Evolutionary conservation across 1,140 invertebrate species (phyloP).

Genomic region (Cydia splendana): DNA sequence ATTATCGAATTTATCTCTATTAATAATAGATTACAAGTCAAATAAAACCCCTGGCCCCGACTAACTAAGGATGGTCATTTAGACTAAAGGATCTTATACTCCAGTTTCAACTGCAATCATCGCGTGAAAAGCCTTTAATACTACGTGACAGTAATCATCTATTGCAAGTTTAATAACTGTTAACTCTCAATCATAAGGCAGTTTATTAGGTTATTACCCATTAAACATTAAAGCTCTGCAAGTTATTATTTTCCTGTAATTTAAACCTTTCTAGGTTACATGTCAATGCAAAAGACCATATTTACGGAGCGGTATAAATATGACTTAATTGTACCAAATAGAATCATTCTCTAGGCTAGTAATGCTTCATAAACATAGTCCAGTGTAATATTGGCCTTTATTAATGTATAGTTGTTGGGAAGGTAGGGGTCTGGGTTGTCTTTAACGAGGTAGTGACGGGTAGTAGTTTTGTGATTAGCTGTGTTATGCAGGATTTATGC

Average conservation of each 20-base stretch:
- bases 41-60: no score
- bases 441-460: neutral
- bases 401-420: no score
- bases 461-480: neutral
- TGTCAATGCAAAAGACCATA: neutral
- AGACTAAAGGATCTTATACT: no score
- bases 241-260: neutral
- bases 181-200: neutral
- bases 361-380: neutral
- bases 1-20: no score
- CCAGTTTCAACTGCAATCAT: neutral
- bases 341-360: neutral
- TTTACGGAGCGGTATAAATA: neutral
- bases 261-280: constrained; percentile 1
- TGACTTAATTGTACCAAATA: neutral
- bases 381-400: no score
- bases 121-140: neutral
- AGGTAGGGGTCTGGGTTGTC: no score
- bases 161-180: neutral
- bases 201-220: neutral
- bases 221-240: neutral
- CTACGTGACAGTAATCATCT: neutral
- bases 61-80: no score
- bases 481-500: neutral
- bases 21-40: no score